Evolutionary conservation across 1,140 invertebrate species (phyloP).

Genomic region (Diploscapter pachys): DNA sequence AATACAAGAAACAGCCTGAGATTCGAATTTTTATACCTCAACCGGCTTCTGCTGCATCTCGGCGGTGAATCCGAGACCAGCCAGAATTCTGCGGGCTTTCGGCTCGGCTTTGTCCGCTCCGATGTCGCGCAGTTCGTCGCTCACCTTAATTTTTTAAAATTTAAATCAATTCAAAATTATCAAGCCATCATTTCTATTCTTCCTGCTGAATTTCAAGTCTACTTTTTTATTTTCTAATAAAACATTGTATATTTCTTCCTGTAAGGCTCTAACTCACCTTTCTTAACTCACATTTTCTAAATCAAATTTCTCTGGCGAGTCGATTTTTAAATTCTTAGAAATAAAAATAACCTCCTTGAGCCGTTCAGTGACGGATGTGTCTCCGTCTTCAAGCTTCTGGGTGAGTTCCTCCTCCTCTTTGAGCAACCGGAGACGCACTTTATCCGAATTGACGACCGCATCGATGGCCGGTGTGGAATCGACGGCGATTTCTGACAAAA

Average conservation of each 20-base stretch:
- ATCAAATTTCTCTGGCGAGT: neutral
- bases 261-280: neutral
- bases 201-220: too few relatives aligned
- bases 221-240: neutral
- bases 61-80: conserved; percentile 89
- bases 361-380: conserved; percentile 70
- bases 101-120: conserved; percentile 94
- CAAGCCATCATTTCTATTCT: too few relatives aligned
- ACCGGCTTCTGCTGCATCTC: conserved; percentile 91
- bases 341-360: conserved; percentile 69
- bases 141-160: conserved; percentile 50
- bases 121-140: conserved; percentile 85
- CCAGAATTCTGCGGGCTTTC: conserved; percentile 84
- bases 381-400: conserved; percentile 67
- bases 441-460: conserved; percentile 83
- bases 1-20: conserved; percentile 60
- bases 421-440: conserved; percentile 71
- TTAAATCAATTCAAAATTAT: too few relatives aligned
- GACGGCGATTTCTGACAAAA: conserved; percentile 70
- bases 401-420: conserved; percentile 78
- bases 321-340: conserved; percentile 26
- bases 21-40: conserved; percentile 68
- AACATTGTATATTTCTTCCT: neutral
- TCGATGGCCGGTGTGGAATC: conserved; percentile 86
- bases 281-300: neutral